These are phyloP conservation scores for Megamerina dolium DNA, from an alignment of 2,888 invertebrate genomes.

Conservation along the genomic window DNA sequence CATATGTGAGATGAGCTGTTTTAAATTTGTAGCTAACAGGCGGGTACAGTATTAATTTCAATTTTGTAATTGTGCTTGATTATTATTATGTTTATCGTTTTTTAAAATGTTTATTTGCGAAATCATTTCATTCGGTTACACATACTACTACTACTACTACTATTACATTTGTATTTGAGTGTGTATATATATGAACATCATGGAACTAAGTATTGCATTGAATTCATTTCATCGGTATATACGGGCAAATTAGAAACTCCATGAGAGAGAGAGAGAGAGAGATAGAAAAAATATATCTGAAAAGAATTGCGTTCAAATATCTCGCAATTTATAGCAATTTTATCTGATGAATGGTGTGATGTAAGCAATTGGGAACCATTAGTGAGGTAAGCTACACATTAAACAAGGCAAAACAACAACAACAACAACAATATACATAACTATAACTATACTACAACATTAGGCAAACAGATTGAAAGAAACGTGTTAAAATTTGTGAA, in stretches of 20 bases:
- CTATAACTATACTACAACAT: slow-evolving; percentile 10
- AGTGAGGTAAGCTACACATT: slow-evolving; percentile 52
- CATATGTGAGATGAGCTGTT: no score
- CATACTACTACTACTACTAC: no score
- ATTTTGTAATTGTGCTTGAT: no score
- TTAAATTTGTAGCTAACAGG: no score
- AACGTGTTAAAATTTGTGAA: slow-evolving; percentile 7
- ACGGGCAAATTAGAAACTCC: background rate
- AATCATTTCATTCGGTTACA: no score
- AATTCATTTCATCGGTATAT: background rate
- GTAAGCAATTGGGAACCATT: slow-evolving; percentile 51
- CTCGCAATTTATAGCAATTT: slow-evolving; percentile 23
- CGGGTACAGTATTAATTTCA: no score
- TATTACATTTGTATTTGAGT: no score
- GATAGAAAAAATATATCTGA: no score
- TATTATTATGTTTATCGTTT: no score
- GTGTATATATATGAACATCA: slow-evolving; percentile 14
- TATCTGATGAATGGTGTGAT: slow-evolving; percentile 50
- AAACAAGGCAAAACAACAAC: slow-evolving; percentile 34
- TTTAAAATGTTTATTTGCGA: no score
- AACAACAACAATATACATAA: slow-evolving; percentile 14
- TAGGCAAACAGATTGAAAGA: slow-evolving; percentile 10
- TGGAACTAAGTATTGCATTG: slow-evolving; percentile 4
- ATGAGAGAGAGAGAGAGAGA: no score
- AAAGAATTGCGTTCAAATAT: no score